These are phyloP conservation scores for Euthynnus affinis DNA, from an alignment of 2,797 vertebrate species.

Conservation along the genomic window DNA sequence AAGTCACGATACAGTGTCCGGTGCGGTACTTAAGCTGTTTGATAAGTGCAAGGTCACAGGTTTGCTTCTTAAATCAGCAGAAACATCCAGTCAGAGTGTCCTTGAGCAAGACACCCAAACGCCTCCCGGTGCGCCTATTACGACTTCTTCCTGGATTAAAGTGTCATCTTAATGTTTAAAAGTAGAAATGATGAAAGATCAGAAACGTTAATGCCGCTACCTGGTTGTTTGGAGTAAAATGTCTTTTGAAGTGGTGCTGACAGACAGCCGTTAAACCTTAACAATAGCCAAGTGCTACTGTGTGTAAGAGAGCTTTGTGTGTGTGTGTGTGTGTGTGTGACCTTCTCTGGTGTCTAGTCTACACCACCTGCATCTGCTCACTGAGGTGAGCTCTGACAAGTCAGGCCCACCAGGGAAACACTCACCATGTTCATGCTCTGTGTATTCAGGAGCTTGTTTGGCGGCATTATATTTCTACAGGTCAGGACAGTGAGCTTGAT, in stretches of 20 bases:
- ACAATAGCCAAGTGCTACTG: conserved; percentile 40
- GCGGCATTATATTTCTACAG: conserved; percentile 63
- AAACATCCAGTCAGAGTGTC: conserved; percentile 22
- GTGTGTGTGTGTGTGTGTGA: conserved; percentile 49
- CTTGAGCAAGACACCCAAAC: conserved; percentile 25
- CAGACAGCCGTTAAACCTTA: conserved; percentile 50
- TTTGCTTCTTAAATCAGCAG: conserved; percentile 43
- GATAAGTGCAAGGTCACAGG: conserved; percentile 55
- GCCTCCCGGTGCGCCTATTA: conserved; percentile 16
- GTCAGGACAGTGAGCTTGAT: conserved; percentile 64
- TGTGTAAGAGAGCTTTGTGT: conserved; percentile 51
- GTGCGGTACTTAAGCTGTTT: conserved; percentile 15
- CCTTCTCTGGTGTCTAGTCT: conserved; percentile 63
- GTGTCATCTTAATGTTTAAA: conserved; percentile 32
- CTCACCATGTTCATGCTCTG: conserved; percentile 16
- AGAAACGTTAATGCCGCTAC: conserved; percentile 14
- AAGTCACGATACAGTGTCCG: conserved; percentile 28
- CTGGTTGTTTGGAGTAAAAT: conserved; percentile 27
- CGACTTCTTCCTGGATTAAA: conserved; percentile 34
- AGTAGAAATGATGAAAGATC: conserved; percentile 9
- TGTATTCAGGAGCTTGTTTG: conserved; percentile 53
- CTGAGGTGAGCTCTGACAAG: conserved; percentile 60
- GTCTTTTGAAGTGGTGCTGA: conserved; percentile 47
- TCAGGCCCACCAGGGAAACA: conserved; percentile 55
- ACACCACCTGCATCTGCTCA: conserved; percentile 64